Conservation (phyloP, 2,113 vertebrate species). For the Bathybates hornii region DNA sequence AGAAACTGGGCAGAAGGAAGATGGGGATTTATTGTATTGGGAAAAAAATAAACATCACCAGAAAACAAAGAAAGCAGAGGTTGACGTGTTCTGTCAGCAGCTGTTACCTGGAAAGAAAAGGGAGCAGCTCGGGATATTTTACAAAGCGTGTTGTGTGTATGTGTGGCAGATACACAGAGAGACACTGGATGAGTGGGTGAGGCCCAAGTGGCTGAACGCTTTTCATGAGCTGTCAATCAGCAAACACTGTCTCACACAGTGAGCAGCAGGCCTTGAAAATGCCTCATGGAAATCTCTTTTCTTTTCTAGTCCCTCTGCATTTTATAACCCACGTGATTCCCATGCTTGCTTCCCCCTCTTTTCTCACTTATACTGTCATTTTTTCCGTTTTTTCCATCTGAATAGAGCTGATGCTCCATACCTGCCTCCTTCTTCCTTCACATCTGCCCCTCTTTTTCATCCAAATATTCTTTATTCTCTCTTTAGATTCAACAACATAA, state of each 20-base stretch:
- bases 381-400: not conserved
- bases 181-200: slow-evolving; percentile 10
- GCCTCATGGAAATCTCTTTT: slow-evolving; percentile 17
- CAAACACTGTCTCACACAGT: not conserved
- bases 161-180: not conserved
- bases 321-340: not conserved
- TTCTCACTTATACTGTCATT: not conserved
- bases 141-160: not conserved
- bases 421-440: not conserved
- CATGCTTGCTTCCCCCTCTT: no score
- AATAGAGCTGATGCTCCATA: not conserved
- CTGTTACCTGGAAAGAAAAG: not conserved
- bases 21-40: not conserved
- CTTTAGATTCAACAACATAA: not conserved
- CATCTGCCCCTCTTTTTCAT: not conserved
- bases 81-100: slow-evolving; percentile 3
- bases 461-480: not conserved
- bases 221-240: slow-evolving; percentile 36
- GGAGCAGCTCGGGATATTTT: not conserved
- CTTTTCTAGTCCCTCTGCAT: not conserved
- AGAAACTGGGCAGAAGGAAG: not conserved
- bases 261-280: not conserved
- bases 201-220: slow-evolving; percentile 12
- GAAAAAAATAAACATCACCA: not conserved
- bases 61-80: not conserved